Percentiles rank a stretch among this genome's conserved stretches.
phyloP scores from a whole-genome alignment of 2,888 invertebrate genomes.

The Coleophora flavipennella region DNA sequence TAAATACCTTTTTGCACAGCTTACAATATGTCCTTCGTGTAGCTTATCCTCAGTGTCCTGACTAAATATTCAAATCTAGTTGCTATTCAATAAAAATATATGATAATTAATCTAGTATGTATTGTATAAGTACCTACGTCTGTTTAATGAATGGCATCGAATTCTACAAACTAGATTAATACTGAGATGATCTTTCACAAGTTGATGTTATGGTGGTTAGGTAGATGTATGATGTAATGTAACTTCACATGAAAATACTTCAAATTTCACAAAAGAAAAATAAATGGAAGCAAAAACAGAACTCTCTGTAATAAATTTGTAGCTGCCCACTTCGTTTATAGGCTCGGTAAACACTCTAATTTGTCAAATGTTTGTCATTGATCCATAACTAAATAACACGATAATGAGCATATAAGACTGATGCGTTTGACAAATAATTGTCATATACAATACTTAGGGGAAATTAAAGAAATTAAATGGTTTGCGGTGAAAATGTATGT shows the following conservation, averaged over 20 bases:
- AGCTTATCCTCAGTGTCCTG: slow-evolving; percentile 4
- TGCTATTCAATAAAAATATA: slow-evolving; percentile 24
- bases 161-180: slow-evolving; percentile 55
- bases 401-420: slow-evolving; percentile 41
- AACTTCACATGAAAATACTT: too few species aligned
- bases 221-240: background rate
- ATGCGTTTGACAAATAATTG: slow-evolving; percentile 48
- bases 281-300: too few species aligned
- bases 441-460: slow-evolving; percentile 25
- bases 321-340: too few species aligned
- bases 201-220: too few species aligned
- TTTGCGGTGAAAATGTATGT: slow-evolving; percentile 24
- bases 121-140: slow-evolving; percentile 21
- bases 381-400: too few species aligned
- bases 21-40: slow-evolving; percentile 1
- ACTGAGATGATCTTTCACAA: slow-evolving; percentile 44
- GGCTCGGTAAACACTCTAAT: too few species aligned
- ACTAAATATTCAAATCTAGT: slow-evolving; percentile 25
- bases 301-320: too few species aligned
- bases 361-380: too few species aligned
- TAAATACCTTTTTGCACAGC: background rate
- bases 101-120: slow-evolving; percentile 22
- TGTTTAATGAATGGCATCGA: slow-evolving; percentile 48
- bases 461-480: slow-evolving; percentile 13
- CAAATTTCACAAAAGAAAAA: too few species aligned